Evolutionary conservation across 1,140 invertebrate genomes (phyloP).

Genomic region (Trypoxylus dichotomus): DNA sequence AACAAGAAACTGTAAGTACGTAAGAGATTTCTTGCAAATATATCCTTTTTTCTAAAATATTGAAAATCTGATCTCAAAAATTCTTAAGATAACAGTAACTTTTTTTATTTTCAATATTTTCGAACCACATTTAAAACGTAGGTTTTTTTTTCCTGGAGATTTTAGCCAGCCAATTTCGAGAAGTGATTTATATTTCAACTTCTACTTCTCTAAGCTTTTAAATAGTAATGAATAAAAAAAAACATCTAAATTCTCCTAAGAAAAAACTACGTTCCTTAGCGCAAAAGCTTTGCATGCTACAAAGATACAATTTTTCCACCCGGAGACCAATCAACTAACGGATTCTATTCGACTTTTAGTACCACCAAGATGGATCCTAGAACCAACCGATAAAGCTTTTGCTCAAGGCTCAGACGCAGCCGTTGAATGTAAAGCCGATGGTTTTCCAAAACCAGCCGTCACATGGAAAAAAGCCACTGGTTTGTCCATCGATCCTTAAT

Average conservation of each 20-base stretch:
- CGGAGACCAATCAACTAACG: background rate
- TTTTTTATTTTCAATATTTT: slow-evolving; percentile 11
- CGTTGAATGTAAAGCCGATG: slow-evolving; percentile 94
- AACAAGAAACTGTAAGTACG: too few relatives aligned
- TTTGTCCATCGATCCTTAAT: slow-evolving; percentile 51
- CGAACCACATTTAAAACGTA: background rate
- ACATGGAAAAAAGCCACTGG: slow-evolving; percentile 95
- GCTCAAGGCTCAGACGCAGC: slow-evolving; percentile 89
- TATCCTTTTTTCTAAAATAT: background rate
- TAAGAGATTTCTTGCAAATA: background rate
- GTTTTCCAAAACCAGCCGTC: slow-evolving; percentile 89
- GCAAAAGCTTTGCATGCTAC: slow-evolving; percentile 3
- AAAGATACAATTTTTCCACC: background rate
- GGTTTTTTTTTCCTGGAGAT: background rate
- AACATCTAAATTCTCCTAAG: background rate
- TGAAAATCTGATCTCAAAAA: background rate
- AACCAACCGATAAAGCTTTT: slow-evolving; percentile 93
- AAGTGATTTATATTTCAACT: too few relatives aligned
- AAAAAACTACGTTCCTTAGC: background rate
- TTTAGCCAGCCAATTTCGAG: too few relatives aligned
- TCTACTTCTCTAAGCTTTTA: background rate
- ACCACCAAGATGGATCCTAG: slow-evolving; percentile 93
- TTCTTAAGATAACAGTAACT: too few relatives aligned
- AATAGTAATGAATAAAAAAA: background rate
- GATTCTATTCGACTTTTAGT: slow-evolving; percentile 64